Percentiles rank a stretch among this genome's conserved stretches.
These are phyloP conservation scores for Epinephelus fuscoguttatus DNA, from an alignment of 2,113 vertebrate genomes.

Conservation along the genomic window DNA sequence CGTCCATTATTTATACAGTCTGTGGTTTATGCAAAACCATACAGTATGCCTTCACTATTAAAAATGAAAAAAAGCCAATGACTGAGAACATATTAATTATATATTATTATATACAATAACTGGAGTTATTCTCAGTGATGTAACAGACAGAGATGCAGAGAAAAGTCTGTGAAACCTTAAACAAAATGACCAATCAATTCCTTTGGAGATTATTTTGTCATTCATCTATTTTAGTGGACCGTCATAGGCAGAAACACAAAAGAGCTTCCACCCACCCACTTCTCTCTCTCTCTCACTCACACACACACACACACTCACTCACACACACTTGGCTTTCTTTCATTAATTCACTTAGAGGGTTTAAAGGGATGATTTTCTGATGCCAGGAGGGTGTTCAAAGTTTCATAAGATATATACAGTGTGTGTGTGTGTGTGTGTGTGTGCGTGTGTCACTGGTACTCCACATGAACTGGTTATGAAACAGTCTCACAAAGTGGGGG, in stretches of 20 bases:
- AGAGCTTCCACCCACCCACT: background rate
- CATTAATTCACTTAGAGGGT: constrained; percentile 31
- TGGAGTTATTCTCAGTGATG: too few relatives aligned
- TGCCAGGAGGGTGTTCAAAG: constrained; percentile 42
- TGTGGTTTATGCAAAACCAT: too few relatives aligned
- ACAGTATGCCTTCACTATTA: too few relatives aligned
- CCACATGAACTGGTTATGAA: constrained; percentile 59
- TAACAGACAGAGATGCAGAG: background rate
- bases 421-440: constrained; percentile 27
- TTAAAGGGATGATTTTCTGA: constrained; percentile 34
- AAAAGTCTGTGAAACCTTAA: background rate
- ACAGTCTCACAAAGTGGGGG: constrained; percentile 45
- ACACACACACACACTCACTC: constrained; percentile 6
- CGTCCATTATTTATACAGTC: too few relatives aligned
- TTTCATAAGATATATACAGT: constrained; percentile 32
- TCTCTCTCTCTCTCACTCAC: constrained; percentile 1
- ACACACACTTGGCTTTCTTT: constrained; percentile 11
- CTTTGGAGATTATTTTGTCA: background rate
- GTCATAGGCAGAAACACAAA: background rate
- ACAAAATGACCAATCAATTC: background rate
- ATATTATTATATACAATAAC: too few relatives aligned
- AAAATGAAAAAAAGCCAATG: too few relatives aligned
- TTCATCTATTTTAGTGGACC: constrained; percentile 30
- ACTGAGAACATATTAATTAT: too few relatives aligned
- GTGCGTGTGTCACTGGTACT: constrained; percentile 20